phyloP scores from a whole-genome alignment of 2,888 invertebrate genomes.

The Conistra vaccinii region DNA sequence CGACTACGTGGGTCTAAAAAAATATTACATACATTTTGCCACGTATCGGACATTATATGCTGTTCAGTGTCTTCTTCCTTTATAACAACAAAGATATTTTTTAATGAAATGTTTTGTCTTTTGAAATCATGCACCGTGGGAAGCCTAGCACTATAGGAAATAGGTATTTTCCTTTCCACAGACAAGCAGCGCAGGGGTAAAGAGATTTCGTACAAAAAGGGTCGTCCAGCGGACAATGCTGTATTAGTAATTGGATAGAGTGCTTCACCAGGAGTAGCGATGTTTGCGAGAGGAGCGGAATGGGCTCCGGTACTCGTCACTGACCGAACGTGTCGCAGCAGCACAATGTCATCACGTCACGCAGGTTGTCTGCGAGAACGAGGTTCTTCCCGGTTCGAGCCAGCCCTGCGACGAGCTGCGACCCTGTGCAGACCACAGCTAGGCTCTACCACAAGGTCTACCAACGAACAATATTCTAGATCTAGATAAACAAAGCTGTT shows the following conservation, averaged over 20 bases:
- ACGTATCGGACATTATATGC: too few species aligned
- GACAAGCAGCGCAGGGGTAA: neutral
- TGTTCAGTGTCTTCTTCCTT: neutral
- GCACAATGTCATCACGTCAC: neutral
- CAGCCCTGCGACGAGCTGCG: neutral
- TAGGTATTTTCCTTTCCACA: neutral
- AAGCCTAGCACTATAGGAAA: neutral
- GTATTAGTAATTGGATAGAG: neutral
- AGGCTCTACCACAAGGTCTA: constrained; percentile 17
- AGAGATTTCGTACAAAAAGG: neutral
- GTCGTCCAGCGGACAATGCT: neutral
- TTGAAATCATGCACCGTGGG: neutral
- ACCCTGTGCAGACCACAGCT: neutral
- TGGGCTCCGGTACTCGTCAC: neutral
- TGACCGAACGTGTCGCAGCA: neutral
- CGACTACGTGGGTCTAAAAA: neutral
- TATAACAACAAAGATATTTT: neutral
- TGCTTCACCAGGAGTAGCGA: neutral
- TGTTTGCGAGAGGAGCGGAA: neutral
- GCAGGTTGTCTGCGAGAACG: constrained; percentile 6
- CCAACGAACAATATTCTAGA: neutral
- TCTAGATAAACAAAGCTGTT: neutral
- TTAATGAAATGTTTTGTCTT: too few species aligned
- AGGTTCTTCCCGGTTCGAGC: constrained; percentile 29
- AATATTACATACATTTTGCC: neutral